These are phyloP conservation scores for Teinopalpus imperialis DNA, from an alignment of 2,888 invertebrate species.

Conservation along the genomic window DNA sequence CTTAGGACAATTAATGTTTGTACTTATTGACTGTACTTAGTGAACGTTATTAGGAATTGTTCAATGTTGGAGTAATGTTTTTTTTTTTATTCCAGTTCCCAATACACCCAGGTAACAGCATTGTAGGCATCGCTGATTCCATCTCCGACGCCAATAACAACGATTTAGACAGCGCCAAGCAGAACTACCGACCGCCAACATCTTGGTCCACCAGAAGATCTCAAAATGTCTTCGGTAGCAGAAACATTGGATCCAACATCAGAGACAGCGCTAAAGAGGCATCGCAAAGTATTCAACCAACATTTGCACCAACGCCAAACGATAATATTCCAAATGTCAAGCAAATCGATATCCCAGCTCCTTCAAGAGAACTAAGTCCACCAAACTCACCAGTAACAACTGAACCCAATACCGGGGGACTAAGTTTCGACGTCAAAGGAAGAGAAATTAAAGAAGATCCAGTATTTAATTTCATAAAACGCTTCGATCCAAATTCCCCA, in stretches of 20 bases:
- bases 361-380: constrained; percentile 50
- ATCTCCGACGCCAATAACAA: constrained; percentile 62
- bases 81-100: constrained; percentile 56
- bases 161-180: constrained; percentile 65
- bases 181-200: constrained; percentile 75
- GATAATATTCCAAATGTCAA: constrained; percentile 24
- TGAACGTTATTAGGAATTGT: no score
- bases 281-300: constrained; percentile 34
- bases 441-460: constrained; percentile 45
- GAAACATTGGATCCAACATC: constrained; percentile 30
- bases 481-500: constrained; percentile 70
- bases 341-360: constrained; percentile 38
- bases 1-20: no score
- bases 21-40: no score
- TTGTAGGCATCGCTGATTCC: constrained; percentile 65
- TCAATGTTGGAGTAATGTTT: no score
- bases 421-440: constrained; percentile 42
- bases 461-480: constrained; percentile 68
- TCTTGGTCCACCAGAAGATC: constrained; percentile 76
- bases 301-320: constrained; percentile 43
- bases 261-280: constrained; percentile 21
- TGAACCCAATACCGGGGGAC: constrained; percentile 42
- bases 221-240: constrained; percentile 23
- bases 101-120: constrained; percentile 63
- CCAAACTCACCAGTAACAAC: constrained; percentile 49